Conservation (phyloP, 2,888 invertebrate genomes). For the Peribatodes rhomboidaria region DNA sequence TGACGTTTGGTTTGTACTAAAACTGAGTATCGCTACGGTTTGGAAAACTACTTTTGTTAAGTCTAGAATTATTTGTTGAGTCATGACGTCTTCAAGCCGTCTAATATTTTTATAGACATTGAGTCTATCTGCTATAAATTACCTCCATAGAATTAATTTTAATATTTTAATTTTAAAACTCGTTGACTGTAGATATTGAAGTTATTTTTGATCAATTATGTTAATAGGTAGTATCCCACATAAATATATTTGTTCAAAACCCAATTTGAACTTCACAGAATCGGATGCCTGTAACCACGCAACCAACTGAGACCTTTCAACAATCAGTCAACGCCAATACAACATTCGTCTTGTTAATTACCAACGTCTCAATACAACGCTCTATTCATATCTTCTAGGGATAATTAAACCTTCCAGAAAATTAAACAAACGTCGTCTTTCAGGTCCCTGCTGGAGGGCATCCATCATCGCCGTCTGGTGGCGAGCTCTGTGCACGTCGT, state of each 20-base stretch:
- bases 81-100: too few relatives aligned
- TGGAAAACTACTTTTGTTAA: too few relatives aligned
- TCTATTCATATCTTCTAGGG: slow-evolving; percentile 44
- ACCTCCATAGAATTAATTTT: not conserved
- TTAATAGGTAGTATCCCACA: too few relatives aligned
- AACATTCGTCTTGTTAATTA: slow-evolving; percentile 37
- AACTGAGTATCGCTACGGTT: too few relatives aligned
- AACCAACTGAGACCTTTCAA: slow-evolving; percentile 29
- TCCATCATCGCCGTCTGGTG: slow-evolving; percentile 57
- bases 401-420: slow-evolving; percentile 49
- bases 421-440: slow-evolving; percentile 46
- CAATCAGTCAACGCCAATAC: slow-evolving; percentile 33
- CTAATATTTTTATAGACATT: too few relatives aligned
- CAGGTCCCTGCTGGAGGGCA: slow-evolving; percentile 48
- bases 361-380: slow-evolving; percentile 35
- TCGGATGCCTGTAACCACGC: not conserved
- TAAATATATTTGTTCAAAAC: not conserved
- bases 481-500: slow-evolving; percentile 46
- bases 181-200: too few relatives aligned
- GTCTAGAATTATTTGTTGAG: too few relatives aligned
- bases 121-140: not conserved
- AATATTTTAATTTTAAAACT: not conserved
- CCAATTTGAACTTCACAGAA: not conserved
- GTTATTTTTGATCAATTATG: not conserved
- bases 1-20: too few relatives aligned